These are phyloP conservation scores for Chromobotia macracanthus DNA, from an alignment of 2,797 vertebrate genomes.

Conservation along the genomic window DNA sequence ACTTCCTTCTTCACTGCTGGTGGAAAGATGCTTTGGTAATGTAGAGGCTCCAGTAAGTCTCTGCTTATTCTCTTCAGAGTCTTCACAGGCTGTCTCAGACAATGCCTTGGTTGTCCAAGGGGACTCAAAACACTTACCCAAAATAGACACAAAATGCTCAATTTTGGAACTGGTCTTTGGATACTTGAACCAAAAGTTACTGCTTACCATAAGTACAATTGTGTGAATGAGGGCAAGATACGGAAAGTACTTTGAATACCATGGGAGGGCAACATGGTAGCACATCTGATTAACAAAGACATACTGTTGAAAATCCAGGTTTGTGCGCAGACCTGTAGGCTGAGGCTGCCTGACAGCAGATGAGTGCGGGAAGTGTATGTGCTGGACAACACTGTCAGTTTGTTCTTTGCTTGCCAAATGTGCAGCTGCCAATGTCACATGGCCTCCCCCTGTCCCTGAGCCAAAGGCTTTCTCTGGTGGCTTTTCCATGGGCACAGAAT, in stretches of 20 bases:
- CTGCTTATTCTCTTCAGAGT: slow-evolving; percentile 97
- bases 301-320: slow-evolving; percentile 98
- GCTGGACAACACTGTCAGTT: slow-evolving; percentile 64
- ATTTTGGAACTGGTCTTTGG: slow-evolving; percentile 99
- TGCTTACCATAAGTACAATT: slow-evolving; percentile 97
- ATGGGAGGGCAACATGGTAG: slow-evolving; percentile 96
- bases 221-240: slow-evolving; percentile 99
- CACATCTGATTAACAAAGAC: slow-evolving; percentile 99
- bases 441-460: slow-evolving; percentile 69
- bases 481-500: slow-evolving; percentile 65
- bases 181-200: slow-evolving; percentile 99
- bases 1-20: slow-evolving; percentile 94
- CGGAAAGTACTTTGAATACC: slow-evolving; percentile 99
- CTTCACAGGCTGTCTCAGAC: slow-evolving; percentile 96
- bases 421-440: slow-evolving; percentile 70
- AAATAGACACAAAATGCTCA: slow-evolving; percentile 97
- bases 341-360: slow-evolving; percentile 70
- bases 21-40: slow-evolving; percentile 92
- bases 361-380: slow-evolving; percentile 61
- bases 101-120: slow-evolving; percentile 98
- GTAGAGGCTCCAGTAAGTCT: slow-evolving; percentile 88
- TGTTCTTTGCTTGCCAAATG: slow-evolving; percentile 73
- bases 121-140: slow-evolving; percentile 98
- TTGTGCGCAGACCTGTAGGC: slow-evolving; percentile 88
- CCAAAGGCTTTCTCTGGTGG: slow-evolving; percentile 74